A percentile compares a stretch with the other conserved stretches of the same genome.
Evolutionary conservation across 2,888 invertebrate genomes (phyloP).

Genomic region (Drosophila kuntzei): DNA sequence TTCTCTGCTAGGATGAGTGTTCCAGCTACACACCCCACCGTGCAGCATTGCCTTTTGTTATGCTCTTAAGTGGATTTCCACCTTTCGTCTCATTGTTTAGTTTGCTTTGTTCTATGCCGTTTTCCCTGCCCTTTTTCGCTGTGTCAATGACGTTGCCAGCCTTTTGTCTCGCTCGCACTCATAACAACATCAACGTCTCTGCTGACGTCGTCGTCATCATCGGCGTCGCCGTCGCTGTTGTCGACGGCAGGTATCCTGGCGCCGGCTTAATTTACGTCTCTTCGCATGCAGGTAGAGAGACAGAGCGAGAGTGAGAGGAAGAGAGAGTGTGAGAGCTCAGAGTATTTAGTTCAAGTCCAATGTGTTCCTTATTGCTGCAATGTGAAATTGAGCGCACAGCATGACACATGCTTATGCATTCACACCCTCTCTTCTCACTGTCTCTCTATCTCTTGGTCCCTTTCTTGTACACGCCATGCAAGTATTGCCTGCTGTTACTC

Average conservation of each 20-base stretch:
- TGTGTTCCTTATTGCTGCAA: conserved; percentile 64
- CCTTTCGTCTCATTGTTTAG: conserved; percentile 65
- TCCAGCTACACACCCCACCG: conserved; percentile 40
- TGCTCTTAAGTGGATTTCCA: conserved; percentile 77
- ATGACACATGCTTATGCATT: conserved; percentile 51
- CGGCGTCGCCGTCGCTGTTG: conserved; percentile 34
- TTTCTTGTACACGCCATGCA: conserved; percentile 8
- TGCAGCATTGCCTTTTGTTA: conserved; percentile 47
- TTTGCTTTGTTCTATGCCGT: conserved; percentile 58
- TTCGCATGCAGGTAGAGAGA: conserved; percentile 54
- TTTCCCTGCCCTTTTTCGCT: conserved; percentile 55
- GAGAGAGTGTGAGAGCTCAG: conserved; percentile 7
- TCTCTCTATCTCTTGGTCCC: conserved; percentile 21
- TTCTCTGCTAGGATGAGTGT: conserved; percentile 22
- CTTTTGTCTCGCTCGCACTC: conserved; percentile 59
- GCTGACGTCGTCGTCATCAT: conserved; percentile 23
- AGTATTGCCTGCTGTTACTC: conserved; percentile 14
- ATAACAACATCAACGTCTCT: conserved; percentile 7
- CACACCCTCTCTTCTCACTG: conserved; percentile 20
- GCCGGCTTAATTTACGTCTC: conserved; percentile 78
- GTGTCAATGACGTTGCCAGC: conserved; percentile 77
- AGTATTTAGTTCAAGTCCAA: conserved; percentile 71
- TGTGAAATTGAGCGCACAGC: conserved; percentile 61
- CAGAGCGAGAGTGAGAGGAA: conserved; percentile 19
- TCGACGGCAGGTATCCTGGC: conserved; percentile 81